phyloP scores from a whole-genome alignment of 2,797 vertebrate species.

The Hafferia zeledoni region DNA sequence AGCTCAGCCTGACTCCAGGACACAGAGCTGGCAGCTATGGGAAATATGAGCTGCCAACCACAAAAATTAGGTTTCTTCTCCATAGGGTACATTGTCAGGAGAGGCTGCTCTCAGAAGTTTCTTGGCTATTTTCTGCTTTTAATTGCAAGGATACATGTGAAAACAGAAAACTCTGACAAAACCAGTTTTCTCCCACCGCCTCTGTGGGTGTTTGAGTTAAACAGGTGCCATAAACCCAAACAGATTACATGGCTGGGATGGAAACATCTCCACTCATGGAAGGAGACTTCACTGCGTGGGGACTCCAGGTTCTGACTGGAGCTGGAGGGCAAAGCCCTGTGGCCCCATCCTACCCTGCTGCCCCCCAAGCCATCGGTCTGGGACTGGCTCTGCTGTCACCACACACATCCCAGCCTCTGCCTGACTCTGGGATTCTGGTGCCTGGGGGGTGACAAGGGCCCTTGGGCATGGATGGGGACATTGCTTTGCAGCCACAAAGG shows the following conservation, averaged over 20 bases:
- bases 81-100: neutral
- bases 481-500: neutral
- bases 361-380: accelerated
- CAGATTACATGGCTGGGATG: neutral
- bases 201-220: neutral
- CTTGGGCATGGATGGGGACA: neutral
- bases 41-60: conserved; percentile 13
- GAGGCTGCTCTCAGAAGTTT: neutral
- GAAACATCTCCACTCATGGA: neutral
- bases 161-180: neutral
- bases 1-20: neutral
- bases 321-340: neutral
- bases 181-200: neutral
- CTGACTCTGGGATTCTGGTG: neutral
- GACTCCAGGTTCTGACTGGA: neutral
- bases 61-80: conserved; percentile 27
- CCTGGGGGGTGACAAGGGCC: neutral
- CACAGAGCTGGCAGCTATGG: neutral
- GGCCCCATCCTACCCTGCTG: accelerated
- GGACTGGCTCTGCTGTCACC: neutral
- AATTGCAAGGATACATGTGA: neutral
- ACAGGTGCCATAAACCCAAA: neutral
- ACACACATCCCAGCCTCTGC: neutral
- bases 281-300: neutral
- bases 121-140: neutral